A percentile compares a stretch with the other conserved stretches of the same genome.
Conservation (phyloP, 1,140 invertebrate species). For the Plodia interpunctella region DNA sequence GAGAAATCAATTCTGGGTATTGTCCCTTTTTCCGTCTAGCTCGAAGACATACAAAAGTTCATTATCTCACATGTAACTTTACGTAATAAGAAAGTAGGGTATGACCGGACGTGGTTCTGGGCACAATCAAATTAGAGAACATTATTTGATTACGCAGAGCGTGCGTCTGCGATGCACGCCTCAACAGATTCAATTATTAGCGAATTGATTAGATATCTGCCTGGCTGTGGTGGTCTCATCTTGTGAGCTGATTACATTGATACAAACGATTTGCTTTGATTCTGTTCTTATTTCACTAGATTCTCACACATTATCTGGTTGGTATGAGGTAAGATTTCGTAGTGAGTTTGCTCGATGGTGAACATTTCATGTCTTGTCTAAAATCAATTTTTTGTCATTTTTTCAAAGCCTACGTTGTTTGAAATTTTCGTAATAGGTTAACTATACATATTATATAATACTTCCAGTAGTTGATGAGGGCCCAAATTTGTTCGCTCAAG, state of each 20-base stretch:
- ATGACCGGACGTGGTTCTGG: neutral
- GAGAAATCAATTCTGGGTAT: too few relatives aligned
- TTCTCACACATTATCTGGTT: neutral
- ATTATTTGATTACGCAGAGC: conserved; percentile 51
- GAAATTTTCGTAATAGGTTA: too few relatives aligned
- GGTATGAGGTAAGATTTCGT: neutral
- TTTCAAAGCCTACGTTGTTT: too few relatives aligned
- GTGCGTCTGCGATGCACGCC: conserved; percentile 38
- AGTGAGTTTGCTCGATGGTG: too few relatives aligned
- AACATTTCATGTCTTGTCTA: too few relatives aligned
- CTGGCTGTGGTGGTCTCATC: conserved; percentile 36
- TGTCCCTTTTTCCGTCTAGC: too few relatives aligned
- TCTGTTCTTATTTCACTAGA: neutral
- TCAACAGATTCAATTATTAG: conserved; percentile 64
- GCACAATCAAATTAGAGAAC: conserved; percentile 37
- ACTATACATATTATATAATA: too few relatives aligned
- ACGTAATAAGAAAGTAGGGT: conserved; percentile 1
- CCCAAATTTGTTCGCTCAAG: too few relatives aligned
- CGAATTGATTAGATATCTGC: conserved; percentile 55
- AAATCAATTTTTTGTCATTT: too few relatives aligned
- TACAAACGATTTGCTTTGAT: neutral
- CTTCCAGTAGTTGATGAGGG: too few relatives aligned
- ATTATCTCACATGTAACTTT: neutral
- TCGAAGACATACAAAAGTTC: neutral
- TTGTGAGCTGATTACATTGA: conserved; percentile 18